Evolutionary conservation across 92 coral and sea anemone species (phyloP), one percentile per base, ranked within the genome.

Genomic region (Pocillopora meandrina): DNA sequence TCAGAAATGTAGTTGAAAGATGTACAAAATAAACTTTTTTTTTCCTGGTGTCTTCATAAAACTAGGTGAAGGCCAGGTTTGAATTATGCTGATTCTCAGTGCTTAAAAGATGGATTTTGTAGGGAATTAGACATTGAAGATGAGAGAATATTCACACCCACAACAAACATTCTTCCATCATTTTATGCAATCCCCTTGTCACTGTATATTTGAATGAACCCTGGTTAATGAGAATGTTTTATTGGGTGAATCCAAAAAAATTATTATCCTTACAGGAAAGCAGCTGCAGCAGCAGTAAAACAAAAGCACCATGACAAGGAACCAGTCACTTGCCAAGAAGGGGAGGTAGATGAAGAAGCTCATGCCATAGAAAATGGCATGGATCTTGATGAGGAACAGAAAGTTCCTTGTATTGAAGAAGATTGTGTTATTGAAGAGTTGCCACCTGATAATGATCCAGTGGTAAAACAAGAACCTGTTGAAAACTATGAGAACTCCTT

Each of bases 401-500:
- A 71, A 31, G 76, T 71, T 21, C 16, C 60, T 62, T 81, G 86
- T 16, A 72, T 47, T 83, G 86, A 73, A 15, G 56, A 71, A 23
- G 65, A 59, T 34, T 9, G 74, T 15, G 49, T 20, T 1, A 34
- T 31, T 57, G 9, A n/a, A 1, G 65, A 70, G 15, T 18, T 59
- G 1, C 59, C n/a, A 60, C n/a, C 57, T 34, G 85, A 59, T 9
- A 4, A 14, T 35, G 56, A 1, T 9, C 63, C 52, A 59, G 21
- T 36, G 12, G 86, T 52, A 12, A 83, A 83, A 36, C 12, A 56
- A 15, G 88, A 76, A 76, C 88, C 85, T 18, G 61, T 18, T 64
- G 93, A 85, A 34, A 76, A 81, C 56, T 35, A 68, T 70, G 81
- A 61, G 80, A 76, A 71, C 23, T 82, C 90, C 61, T 67, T 76